Base-by-base conservation (phyloP, 2,888 invertebrate species). In the Tenodera sinensis region DNA sequence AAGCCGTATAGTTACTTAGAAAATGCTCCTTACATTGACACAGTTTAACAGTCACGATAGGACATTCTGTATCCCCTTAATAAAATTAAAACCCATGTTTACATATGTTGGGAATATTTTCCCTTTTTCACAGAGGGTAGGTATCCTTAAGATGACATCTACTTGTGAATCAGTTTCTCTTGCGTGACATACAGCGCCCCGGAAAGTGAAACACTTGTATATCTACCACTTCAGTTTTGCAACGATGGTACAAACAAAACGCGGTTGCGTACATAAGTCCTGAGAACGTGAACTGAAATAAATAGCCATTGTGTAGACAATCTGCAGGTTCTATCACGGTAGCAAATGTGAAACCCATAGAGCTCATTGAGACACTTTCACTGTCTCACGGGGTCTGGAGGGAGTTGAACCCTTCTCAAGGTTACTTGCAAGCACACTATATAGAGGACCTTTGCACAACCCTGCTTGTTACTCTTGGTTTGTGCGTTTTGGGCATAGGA, bases 331-430 rank as follows among this genome's bases (percentile, higher is more conserved):
- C 25, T 28, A 84, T 84, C 30, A 84, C 84, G 30, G 30, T 30
- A 84, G 28, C 27, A 83, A 83, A 28, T 88, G 83, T 86, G 86
- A 86, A 85, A 83, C 83, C 89, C 89, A 89, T 89, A 89, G 83
- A 89, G 89, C 86, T 86, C 89, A 83, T 30, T 84, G 84, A 83
- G 81, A 85, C 85, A 90, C 90, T 90, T 90, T 90, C 90, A 88
- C 90, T 90, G 88, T 90, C 90, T 47, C 90, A 90, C 90, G 90
- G 85, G 87, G 84, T 42, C 42, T 25, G 28, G 47, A 85, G 25
- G 30, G 88, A 34, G 42, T 71, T n/a, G 28, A n/a, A 82, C 28
- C 54, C 85, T 28, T 85, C 54, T 88, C 88, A 88, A 88, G 88
- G 88, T 88, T 88, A 84, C n/a, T 54, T 47, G 82, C 20, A 28